These are phyloP conservation scores for Ephialtes manifestator DNA, from an alignment of 2,888 invertebrate species.

Conservation along the genomic window DNA sequence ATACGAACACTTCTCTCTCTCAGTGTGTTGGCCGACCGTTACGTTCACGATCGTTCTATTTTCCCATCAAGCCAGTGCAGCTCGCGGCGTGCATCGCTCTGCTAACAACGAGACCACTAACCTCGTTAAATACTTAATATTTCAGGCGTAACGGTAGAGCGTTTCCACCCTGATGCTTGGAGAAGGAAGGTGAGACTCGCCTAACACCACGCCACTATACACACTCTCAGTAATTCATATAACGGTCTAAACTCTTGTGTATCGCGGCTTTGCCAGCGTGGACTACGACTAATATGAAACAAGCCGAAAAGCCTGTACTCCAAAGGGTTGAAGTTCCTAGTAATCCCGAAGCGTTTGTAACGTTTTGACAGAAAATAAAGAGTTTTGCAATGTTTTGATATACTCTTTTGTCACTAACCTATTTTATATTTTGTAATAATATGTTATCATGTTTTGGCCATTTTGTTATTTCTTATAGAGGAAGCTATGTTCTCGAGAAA, in stretches of 20 bases:
- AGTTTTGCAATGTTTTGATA: not conserved
- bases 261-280: not conserved
- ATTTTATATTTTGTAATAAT: too few relatives aligned
- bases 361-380: not conserved
- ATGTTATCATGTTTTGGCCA: too few relatives aligned
- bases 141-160: slow-evolving; percentile 53
- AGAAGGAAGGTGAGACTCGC: slow-evolving; percentile 15
- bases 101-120: slow-evolving; percentile 31
- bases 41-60: slow-evolving; percentile 58
- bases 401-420: too few relatives aligned
- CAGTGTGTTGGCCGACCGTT: not conserved
- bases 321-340: not conserved
- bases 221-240: slow-evolving; percentile 47
- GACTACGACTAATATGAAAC: slow-evolving; percentile 32
- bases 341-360: slow-evolving; percentile 18
- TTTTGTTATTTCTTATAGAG: too few relatives aligned
- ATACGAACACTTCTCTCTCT: slow-evolving; percentile 6
- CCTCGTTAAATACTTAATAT: slow-evolving; percentile 67
- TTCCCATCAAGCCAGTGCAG: slow-evolving; percentile 45
- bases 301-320: slow-evolving; percentile 27
- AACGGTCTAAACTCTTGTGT: slow-evolving; percentile 32
- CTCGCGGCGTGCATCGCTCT: slow-evolving; percentile 1
- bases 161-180: slow-evolving; percentile 48
- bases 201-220: not conserved
- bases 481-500: too few relatives aligned